phyloP scores from a whole-genome alignment of 1,140 invertebrate genomes.

The Eciton burchellii region DNA sequence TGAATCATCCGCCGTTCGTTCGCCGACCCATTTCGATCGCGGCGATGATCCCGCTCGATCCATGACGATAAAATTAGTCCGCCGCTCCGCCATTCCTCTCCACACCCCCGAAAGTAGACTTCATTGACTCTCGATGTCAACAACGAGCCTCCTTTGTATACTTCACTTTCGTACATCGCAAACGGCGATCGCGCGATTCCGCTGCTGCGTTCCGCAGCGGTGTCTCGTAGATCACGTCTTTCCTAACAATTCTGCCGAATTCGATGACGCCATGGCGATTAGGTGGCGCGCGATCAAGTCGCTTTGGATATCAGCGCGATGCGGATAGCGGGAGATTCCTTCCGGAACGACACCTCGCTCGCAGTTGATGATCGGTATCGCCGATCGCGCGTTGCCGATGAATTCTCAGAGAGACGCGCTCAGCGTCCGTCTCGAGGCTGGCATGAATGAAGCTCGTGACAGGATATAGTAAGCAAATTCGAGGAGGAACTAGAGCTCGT shows the following conservation, averaged over 20 bases:
- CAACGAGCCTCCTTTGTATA: neutral
- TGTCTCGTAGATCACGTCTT: neutral
- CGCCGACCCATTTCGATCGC: constrained; percentile 13
- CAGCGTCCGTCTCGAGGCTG: neutral
- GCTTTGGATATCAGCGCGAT: no score
- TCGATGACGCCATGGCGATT: no score
- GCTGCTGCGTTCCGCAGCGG: no score
- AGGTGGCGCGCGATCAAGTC: no score
- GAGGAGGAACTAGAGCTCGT: constrained; percentile 39
- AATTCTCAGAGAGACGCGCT: neutral
- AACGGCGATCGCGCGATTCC: neutral
- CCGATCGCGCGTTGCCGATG: neutral
- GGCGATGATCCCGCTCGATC: neutral
- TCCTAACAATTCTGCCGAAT: neutral
- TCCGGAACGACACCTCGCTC: no score
- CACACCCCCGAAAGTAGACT: neutral
- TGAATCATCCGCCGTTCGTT: constrained; percentile 5
- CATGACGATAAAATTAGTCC: constrained; percentile 30
- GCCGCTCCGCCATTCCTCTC: neutral
- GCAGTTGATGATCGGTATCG: neutral
- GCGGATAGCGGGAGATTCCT: no score
- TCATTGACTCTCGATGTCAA: constrained; percentile 24
- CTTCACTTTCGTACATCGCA: neutral
- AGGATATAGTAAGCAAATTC: constrained; percentile 70
- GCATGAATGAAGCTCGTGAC: constrained; percentile 64